These are phyloP conservation scores for Acrocephalus scirpaceus DNA, from an alignment of 2,797 vertebrate genomes.

Conservation along the genomic window DNA sequence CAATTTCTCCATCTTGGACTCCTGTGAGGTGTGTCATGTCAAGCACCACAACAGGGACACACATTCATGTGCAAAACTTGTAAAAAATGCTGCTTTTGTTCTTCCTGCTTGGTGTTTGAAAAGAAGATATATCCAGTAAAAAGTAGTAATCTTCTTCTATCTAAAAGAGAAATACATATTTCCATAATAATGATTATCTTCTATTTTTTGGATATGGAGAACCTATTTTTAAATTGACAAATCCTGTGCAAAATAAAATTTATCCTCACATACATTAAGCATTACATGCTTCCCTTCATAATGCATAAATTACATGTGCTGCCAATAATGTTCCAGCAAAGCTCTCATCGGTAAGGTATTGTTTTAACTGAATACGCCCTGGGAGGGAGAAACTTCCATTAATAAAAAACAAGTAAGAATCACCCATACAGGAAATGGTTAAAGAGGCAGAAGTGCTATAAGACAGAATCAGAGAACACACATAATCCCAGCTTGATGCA, in stretches of 20 bases:
- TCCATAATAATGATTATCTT: not conserved
- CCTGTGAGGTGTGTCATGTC: not conserved
- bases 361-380: not conserved
- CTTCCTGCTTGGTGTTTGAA: not conserved
- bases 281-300: not conserved
- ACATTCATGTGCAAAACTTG: not conserved
- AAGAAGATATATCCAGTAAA: not conserved
- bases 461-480: conserved; percentile 55
- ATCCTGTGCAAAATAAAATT: not conserved
- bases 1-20: not conserved
- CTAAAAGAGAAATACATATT: not conserved
- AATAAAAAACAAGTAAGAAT: not conserved
- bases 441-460: conserved; percentile 54
- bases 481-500: conserved; percentile 81
- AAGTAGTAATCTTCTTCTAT: not conserved
- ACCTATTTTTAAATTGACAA: not conserved
- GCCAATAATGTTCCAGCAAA: not conserved
- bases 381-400: not conserved
- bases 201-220: not conserved
- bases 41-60: not conserved
- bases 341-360: not conserved
- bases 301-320: not conserved
- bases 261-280: not conserved
- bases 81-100: not conserved
- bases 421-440: conserved; percentile 63